Evolutionary conservation across 2,113 vertebrate genomes (phyloP).

Genomic region (Percina caprodes): DNA sequence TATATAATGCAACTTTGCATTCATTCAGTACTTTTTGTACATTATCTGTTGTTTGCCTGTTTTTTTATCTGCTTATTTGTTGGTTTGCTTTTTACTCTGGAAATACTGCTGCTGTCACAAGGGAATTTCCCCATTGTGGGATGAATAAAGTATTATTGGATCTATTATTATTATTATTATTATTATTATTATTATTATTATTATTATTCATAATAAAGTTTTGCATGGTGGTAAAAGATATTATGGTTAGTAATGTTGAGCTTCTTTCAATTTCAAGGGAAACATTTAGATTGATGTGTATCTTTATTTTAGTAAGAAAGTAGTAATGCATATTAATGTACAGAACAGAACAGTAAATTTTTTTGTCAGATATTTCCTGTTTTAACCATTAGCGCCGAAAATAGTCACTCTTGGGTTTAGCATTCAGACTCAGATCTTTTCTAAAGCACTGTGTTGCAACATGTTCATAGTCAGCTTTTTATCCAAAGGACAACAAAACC

Average conservation of each 20-base stretch:
- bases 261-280: not conserved
- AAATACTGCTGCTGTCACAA: no score
- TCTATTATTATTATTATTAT: not conserved
- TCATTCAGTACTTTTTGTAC: no score
- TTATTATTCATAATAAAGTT: constrained; percentile 19
- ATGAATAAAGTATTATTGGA: no score
- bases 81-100: no score
- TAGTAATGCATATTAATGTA: not conserved
- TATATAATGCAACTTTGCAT: no score
- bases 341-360: not conserved
- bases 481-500: constrained; percentile 43
- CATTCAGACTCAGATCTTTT: not conserved
- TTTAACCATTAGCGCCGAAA: not conserved
- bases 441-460: not conserved
- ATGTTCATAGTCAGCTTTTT: constrained; percentile 17
- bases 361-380: not conserved
- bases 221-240: not conserved
- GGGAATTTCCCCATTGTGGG: no score
- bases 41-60: no score
- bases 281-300: not conserved
- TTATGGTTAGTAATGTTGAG: not conserved
- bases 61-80: no score
- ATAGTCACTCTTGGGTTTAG: not conserved
- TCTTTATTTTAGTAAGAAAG: not conserved
- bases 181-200: not conserved